Base-by-base conservation (phyloP, 2,888 invertebrate genomes). In the Nomada fabriciana region DNA sequence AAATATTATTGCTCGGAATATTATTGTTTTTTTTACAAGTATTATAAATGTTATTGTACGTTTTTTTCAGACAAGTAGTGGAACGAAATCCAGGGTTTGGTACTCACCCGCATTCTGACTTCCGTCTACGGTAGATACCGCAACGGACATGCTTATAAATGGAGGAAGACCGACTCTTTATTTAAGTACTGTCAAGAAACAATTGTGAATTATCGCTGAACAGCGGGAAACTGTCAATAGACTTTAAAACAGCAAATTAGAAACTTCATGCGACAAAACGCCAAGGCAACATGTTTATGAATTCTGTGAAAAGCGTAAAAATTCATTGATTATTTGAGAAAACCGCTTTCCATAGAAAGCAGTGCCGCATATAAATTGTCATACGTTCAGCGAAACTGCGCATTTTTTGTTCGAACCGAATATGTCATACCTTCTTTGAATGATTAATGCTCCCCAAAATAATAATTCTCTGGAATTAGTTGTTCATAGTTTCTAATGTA, bases 71-170 rank as follows among this genome's bases (percentile, higher is more conserved):
- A 47, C 25, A 13, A 29, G 20, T 69, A 4, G 2, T 55, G 23
- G 23, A 36, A 60, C 13, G 52, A 55, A 20, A 47, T 18, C 1
- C 2, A 36, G 25, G 57, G 13, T 52, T 23, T 53, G 23, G 53
- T 74, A 64, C 64, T 68, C 18, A 53, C 64, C 53, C 13, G 59
- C 20, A 50, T 63, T 43, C 36, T 13, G n/a, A 25, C 20, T 67
- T 43, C 13, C 23, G 13, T 68, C 63, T 73, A 52, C 13, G 11
- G 36, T 63, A 5, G 18, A 20, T 18, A 15, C 43, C 13, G n/a
- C 53, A 23, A 4, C 50, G 59, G 5, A 25, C 50, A 47, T 59
- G n/a, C 64, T 80, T 81, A 79, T 81, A 81, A 69, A 23, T 55
- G 20, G n/a, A 11, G 25, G 20, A 69, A 42, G 20, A 69, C 23